Conservation (phyloP, 2,888 invertebrate genomes). For the Torymus auratus region DNA sequence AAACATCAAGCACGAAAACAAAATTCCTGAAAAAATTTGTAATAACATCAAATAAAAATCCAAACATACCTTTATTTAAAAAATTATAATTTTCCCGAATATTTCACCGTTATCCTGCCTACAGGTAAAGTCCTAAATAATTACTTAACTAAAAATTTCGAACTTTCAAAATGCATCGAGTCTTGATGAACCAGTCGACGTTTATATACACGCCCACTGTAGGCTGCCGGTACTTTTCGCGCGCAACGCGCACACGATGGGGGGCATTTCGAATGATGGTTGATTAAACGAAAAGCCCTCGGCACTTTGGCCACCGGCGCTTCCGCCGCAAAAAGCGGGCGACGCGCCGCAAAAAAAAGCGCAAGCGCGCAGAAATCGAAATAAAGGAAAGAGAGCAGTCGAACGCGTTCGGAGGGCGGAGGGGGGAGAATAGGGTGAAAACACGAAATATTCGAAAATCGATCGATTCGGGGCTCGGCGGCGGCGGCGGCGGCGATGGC, state of each 20-base stretch:
- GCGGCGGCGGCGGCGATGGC: constrained; percentile 38
- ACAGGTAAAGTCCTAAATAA: too few relatives aligned
- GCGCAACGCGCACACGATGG: too few relatives aligned
- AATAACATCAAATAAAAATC: too few relatives aligned
- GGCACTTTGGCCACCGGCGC: constrained; percentile 13
- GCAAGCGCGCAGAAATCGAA: constrained; percentile 4
- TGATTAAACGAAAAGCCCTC: constrained; percentile 26
- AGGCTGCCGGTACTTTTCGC: too few relatives aligned
- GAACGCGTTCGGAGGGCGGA: neutral
- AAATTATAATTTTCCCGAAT: too few relatives aligned
- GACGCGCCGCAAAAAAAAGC: neutral
- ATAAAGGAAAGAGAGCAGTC: neutral
- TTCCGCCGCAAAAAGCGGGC: neutral
- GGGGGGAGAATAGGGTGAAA: constrained; percentile 17
- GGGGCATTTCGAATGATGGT: constrained; percentile 16
- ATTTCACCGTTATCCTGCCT: too few relatives aligned
- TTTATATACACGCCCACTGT: too few relatives aligned
- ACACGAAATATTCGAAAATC: constrained; percentile 40
- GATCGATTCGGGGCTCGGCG: constrained; percentile 3
- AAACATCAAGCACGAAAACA: neutral
- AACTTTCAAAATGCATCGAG: too few relatives aligned
- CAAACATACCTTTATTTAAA: too few relatives aligned
- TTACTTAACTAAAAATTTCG: too few relatives aligned
- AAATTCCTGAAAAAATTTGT: too few relatives aligned
- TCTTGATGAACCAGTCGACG: too few relatives aligned